Evolutionary conservation across 2,113 vertebrate species (phyloP).

Genomic region (Tachycineta bicolor): DNA sequence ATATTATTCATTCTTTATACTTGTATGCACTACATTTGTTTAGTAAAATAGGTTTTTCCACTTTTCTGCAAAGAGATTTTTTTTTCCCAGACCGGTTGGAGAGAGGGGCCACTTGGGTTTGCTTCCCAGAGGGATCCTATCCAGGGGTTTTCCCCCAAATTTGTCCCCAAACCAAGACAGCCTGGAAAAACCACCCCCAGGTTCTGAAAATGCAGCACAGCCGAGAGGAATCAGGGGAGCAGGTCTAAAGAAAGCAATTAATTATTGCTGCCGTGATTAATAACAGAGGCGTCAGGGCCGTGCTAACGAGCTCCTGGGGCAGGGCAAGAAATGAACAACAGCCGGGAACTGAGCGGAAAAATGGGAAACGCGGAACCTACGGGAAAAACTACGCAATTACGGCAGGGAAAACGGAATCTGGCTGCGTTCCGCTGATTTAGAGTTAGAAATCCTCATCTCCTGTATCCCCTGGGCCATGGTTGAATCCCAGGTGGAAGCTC

Average conservation of each 20-base stretch:
- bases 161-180: no score
- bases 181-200: background rate
- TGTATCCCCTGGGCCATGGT: fast-evolving
- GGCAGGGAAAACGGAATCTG: background rate
- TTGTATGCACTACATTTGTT: no score
- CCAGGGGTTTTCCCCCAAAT: no score
- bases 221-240: background rate
- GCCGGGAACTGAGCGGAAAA: no score
- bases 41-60: no score
- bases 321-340: background rate
- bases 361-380: no score
- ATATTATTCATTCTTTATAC: no score
- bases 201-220: background rate
- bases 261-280: background rate
- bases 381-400: background rate
- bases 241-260: background rate
- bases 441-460: background rate
- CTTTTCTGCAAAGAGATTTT: no score
- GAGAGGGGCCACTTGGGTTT: no score
- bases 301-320: background rate
- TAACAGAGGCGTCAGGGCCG: background rate
- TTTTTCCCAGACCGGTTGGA: no score
- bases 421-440: background rate
- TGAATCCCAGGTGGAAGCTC: background rate
- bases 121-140: no score